These are phyloP conservation scores for Gnathonemus longibarbis DNA, from an alignment of 2,113 vertebrate species.

Conservation along the genomic window DNA sequence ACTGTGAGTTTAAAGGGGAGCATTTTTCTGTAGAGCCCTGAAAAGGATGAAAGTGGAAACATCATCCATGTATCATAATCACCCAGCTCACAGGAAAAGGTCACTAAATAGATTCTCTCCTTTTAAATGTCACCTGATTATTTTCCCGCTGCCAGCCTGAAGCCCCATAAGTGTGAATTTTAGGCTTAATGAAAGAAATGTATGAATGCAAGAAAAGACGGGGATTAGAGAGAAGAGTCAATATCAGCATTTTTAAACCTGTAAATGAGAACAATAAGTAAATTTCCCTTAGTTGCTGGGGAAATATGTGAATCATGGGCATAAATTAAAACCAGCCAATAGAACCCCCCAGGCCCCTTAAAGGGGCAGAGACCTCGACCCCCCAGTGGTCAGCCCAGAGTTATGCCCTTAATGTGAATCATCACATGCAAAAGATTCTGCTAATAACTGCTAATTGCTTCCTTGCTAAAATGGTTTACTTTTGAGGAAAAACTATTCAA, in stretches of 20 bases:
- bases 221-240: neutral
- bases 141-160: conserved; percentile 30
- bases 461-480: neutral
- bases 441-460: neutral
- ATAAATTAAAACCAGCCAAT: neutral
- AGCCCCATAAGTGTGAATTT: conserved; percentile 18
- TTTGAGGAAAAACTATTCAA: neutral
- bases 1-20: conserved; percentile 25
- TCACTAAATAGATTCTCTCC: conserved; percentile 54
- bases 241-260: neutral
- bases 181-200: neutral
- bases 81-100: conserved; percentile 50
- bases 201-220: neutral
- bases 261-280: neutral
- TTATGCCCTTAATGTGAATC: neutral
- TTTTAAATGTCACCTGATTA: conserved; percentile 57
- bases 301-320: neutral
- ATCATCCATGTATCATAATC: conserved; percentile 35
- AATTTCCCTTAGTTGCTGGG: neutral
- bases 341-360: neutral
- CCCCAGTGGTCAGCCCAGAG: no score
- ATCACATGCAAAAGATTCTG: neutral
- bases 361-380: no score
- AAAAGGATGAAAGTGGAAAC: conserved; percentile 51
- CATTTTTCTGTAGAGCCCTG: conserved; percentile 21